Evolutionary conservation across 1,140 invertebrate species (phyloP).

Genomic region (Ceratitis capitata): DNA sequence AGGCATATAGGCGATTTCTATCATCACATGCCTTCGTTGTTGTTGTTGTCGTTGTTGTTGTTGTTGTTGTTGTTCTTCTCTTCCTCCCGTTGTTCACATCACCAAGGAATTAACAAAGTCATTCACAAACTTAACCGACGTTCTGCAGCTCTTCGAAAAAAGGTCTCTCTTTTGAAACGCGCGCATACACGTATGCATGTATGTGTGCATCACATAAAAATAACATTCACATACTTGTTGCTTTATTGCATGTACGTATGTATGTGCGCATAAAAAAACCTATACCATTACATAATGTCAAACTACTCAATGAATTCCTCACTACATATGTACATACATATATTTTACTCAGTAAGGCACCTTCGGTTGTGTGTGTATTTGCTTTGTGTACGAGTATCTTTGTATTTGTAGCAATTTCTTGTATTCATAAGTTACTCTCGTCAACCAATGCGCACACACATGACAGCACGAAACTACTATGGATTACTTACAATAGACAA

Average conservation of each 20-base stretch:
- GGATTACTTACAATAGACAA: background rate
- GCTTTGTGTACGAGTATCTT: background rate
- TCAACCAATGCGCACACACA: background rate
- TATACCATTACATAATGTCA: too few relatives aligned
- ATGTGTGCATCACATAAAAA: background rate
- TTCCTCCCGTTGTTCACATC: background rate
- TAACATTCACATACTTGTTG: background rate
- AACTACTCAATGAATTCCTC: constrained; percentile 1
- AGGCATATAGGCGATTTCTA: background rate
- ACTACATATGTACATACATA: background rate
- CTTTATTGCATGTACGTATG: too few relatives aligned
- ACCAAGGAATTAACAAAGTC: background rate
- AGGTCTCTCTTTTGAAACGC: background rate
- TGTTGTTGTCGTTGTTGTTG: constrained; percentile 22
- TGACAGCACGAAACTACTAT: background rate
- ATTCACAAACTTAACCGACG: background rate
- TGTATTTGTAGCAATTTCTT: background rate
- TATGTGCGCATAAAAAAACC: too few relatives aligned
- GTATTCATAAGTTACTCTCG: background rate
- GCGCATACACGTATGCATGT: background rate
- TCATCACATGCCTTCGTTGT: background rate
- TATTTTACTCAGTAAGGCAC: background rate
- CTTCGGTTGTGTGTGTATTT: background rate
- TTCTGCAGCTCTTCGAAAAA: background rate
- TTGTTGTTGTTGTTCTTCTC: background rate